Percentiles rank a stretch among this genome's conserved stretches.
phyloP scores from a whole-genome alignment of 2,888 invertebrate species.

The Stegana nigrithorax region DNA sequence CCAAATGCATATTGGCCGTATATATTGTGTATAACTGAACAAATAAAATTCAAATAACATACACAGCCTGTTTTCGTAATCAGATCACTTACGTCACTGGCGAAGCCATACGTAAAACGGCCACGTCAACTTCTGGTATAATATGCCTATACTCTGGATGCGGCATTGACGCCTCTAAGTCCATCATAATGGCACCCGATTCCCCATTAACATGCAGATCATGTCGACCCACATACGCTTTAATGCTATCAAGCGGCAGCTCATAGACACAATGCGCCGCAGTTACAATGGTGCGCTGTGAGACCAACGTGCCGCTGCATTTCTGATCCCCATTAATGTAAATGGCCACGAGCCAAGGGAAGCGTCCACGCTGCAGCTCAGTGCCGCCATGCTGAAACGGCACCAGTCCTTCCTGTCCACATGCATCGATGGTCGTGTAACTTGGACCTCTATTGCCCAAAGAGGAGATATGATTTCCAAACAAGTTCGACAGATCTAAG shows the following conservation, averaged over 20 bases:
- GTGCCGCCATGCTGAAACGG: slow-evolving; percentile 48
- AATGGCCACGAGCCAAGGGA: slow-evolving; percentile 76
- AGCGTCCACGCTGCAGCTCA: slow-evolving; percentile 68
- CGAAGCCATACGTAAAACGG: not conserved
- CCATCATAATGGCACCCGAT: slow-evolving; percentile 1
- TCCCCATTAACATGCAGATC: slow-evolving; percentile 41
- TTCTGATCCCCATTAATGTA: slow-evolving; percentile 65
- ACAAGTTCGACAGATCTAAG: no score
- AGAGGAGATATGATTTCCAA: no score
- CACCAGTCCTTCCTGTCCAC: slow-evolving; percentile 47
- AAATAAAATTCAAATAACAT: not conserved
- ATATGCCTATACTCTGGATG: slow-evolving; percentile 21
- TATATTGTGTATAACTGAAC: slow-evolving; percentile 4
- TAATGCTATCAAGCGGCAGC: slow-evolving; percentile 24
- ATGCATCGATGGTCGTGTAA: slow-evolving; percentile 36
- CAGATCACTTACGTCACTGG: slow-evolving; percentile 33
- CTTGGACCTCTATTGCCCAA: no score
- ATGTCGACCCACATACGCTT: slow-evolving; percentile 65
- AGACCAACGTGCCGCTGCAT: slow-evolving; percentile 50
- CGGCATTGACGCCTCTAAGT: not conserved
- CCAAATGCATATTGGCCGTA: slow-evolving; percentile 40
- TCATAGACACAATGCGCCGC: slow-evolving; percentile 66
- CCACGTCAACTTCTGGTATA: slow-evolving; percentile 12
- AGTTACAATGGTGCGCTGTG: slow-evolving; percentile 43
- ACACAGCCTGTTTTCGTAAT: not conserved